phyloP scores from a whole-genome alignment of 2,888 invertebrate species.

The Cephus nigrinus region DNA sequence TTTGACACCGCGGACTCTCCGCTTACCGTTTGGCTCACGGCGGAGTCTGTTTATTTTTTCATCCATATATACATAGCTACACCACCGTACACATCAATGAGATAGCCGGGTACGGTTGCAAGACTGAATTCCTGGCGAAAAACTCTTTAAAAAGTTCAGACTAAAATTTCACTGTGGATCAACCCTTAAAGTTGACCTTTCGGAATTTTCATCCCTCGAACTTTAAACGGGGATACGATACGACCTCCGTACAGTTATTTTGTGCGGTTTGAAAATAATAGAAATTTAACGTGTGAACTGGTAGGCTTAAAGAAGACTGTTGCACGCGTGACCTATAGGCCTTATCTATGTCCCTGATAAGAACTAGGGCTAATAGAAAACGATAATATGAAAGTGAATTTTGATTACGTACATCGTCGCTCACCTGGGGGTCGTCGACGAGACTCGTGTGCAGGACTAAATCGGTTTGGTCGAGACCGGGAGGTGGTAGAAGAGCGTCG shows the following conservation, averaged over 20 bases:
- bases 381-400: constrained; percentile 18
- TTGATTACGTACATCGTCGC: constrained; percentile 65
- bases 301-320: not conserved
- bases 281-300: not conserved
- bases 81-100: not conserved
- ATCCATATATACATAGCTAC: not conserved
- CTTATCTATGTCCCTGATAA: not conserved
- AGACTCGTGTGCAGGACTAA: constrained; percentile 64
- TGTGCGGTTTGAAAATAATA: not conserved
- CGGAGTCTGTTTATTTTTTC: not conserved
- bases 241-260: not conserved
- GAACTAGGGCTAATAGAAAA: not conserved
- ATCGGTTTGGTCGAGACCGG: constrained; percentile 64
- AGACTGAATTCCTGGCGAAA: not conserved
- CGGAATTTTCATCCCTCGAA: not conserved
- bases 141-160: not conserved
- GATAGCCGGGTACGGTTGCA: not conserved
- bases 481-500: constrained; percentile 62
- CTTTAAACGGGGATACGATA: not conserved
- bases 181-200: not conserved
- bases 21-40: not conserved
- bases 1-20: not conserved
- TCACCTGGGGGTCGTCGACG: constrained; percentile 66
- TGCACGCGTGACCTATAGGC: not conserved
- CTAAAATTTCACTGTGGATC: not conserved